Base-by-base conservation (phyloP, 2,888 invertebrate genomes). In the Pristionchus entomophagus region DNA sequence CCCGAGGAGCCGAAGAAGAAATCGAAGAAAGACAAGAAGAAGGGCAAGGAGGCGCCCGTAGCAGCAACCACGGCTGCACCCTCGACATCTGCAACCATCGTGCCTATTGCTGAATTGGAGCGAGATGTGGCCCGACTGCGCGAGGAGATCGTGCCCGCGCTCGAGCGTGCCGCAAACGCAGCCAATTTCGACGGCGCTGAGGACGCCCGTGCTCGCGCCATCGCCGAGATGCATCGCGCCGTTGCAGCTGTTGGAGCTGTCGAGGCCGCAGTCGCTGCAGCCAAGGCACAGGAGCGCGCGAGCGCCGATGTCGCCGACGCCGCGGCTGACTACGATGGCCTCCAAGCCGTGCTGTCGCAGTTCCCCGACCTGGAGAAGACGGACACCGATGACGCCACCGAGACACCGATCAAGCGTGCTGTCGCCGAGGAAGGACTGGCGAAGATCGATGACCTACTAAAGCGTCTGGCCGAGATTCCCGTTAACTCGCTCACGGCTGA, bases 351-450 rank as follows among this genome's bases (percentile, higher is more conserved):
- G 22, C 53, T 81, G 10, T 22, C 32, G 32, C 26, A 19, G 10
- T 53, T 81, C 56, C 81, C 81, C 41, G 56, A 81, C 38, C 81
- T 81, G 0, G 81, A 81, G 81, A 81, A 81, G 56, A 22, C 22
- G 19, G 81, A 81, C 8, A 10, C 35, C 19, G 56, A 53, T 14
- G 35, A 35, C 19, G 22, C 35, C 2, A 41, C 35, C 4, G 81
- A 81, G 19, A 35, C 35, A 8, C 53, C 53, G 3, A 56, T 56
- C 53, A 81, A 81, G 81, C 32, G 56, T 6, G 81, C 53, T 22
- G 41, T 81, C 6, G 53, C 81, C 3, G 56, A 53, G 22, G 81
- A 81, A n/a, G 53, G 81, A 29, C n/a, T 81, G 19, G 17, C 26
- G 38, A 81, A 56, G 81, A 81, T 81, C 56, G 81, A 81, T 35